A percentile compares a stretch with the other conserved stretches of the same genome.
These are phyloP conservation scores for Spisula solida DNA, from an alignment of 2,888 invertebrate genomes.

Conservation along the genomic window DNA sequence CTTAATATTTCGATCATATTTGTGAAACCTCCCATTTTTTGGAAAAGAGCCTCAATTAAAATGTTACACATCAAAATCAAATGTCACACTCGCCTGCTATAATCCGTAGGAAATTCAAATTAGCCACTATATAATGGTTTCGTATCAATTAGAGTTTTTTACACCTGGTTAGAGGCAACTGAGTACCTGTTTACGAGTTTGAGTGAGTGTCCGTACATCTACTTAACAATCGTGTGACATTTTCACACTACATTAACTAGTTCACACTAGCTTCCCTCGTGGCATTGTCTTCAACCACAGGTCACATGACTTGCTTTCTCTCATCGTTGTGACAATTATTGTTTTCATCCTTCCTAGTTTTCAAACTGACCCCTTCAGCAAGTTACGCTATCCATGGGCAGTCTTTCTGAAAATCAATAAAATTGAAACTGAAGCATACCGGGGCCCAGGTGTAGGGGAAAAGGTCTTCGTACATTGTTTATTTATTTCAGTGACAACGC, in stretches of 20 bases:
- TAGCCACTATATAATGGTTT: constrained; percentile 37
- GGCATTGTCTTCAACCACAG: constrained; percentile 54
- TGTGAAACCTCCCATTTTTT: constrained; percentile 19
- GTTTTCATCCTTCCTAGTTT: constrained; percentile 39
- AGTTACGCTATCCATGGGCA: constrained; percentile 39
- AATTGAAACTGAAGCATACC: constrained; percentile 44
- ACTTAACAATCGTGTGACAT: constrained; percentile 59
- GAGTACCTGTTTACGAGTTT: constrained; percentile 51
- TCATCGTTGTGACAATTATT: constrained; percentile 29
- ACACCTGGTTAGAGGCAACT: constrained; percentile 62
- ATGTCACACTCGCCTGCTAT: constrained; percentile 33
- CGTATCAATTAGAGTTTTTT: constrained; percentile 50
- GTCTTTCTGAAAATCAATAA: constrained; percentile 25
- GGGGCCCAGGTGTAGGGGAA: constrained; percentile 43
- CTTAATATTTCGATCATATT: not conserved
- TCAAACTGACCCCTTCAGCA: constrained; percentile 40
- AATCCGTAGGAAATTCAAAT: constrained; percentile 40
- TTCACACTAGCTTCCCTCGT: constrained; percentile 28
- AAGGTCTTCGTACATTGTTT: constrained; percentile 36
- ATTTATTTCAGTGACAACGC: constrained; percentile 44
- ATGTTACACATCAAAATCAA: constrained; percentile 28
- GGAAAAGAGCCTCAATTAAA: constrained; percentile 32
- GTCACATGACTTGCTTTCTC: constrained; percentile 53
- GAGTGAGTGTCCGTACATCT: constrained; percentile 41
- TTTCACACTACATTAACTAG: constrained; percentile 57